phyloP scores from a whole-genome alignment of 2,113 vertebrate genomes.

The Australoheros scitulus region DNA sequence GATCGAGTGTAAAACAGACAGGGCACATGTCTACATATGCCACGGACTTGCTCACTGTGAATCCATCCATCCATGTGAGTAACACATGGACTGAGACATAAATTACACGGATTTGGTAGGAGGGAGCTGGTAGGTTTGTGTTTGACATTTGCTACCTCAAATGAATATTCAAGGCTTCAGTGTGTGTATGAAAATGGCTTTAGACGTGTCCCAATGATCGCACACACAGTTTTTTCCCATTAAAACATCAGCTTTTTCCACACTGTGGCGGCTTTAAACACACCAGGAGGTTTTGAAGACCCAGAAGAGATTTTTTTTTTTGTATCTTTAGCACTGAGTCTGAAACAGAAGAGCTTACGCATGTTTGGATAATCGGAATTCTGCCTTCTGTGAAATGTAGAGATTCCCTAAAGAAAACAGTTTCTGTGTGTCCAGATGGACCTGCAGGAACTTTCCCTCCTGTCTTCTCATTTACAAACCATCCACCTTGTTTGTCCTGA shows the following conservation, averaged over 20 bases:
- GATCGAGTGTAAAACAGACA: not conserved
- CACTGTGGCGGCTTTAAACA: not conserved
- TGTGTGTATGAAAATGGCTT: not conserved
- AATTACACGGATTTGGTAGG: not conserved
- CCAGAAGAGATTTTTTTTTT: not conserved
- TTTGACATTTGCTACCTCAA: not conserved
- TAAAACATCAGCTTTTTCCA: not conserved
- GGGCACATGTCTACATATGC: not conserved
- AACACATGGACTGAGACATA: not conserved
- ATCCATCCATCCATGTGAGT: no score
- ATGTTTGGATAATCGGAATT: not conserved
- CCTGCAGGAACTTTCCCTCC: conserved; percentile 31
- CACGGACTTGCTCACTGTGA: not conserved
- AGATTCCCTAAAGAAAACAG: not conserved
- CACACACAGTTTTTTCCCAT: not conserved
- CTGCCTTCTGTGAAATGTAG: not conserved
- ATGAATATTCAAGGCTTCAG: not conserved
- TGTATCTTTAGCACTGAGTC: not conserved
- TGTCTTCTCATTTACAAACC: conserved; percentile 36
- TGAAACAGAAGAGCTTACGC: not conserved
- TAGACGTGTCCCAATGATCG: no score
- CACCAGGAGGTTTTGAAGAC: not conserved
- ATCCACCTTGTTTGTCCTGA: conserved; percentile 51
- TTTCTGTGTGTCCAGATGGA: conserved; percentile 17
- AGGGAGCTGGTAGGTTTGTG: not conserved